Conservation (phyloP, 2,113 vertebrate species). For the Mohoua ochrocephala region DNA sequence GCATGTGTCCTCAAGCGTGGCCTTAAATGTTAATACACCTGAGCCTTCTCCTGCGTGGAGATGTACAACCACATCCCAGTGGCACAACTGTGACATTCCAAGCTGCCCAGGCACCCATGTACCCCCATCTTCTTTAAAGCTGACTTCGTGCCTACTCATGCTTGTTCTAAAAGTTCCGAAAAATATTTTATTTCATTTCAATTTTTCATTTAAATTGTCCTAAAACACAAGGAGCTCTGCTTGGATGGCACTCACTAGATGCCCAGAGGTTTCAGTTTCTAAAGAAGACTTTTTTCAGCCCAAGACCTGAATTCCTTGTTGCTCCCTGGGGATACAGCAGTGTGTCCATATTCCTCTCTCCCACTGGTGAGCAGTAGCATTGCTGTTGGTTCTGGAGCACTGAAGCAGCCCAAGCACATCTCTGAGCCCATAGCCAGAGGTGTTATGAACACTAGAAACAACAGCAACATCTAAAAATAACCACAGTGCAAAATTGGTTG, state of each 20-base stretch:
- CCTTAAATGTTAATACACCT: not conserved
- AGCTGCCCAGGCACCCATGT: not conserved
- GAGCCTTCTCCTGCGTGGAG: not conserved
- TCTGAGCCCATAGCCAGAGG: not conserved
- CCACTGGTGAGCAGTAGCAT: not conserved
- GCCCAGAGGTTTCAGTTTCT: not conserved
- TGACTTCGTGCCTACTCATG: not conserved
- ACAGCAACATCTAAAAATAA: not conserved
- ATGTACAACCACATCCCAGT: not conserved
- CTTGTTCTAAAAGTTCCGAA: not conserved
- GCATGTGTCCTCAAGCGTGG: not conserved
- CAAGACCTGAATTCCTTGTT: not conserved
- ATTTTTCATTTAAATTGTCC: not conserved
- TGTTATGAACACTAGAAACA: not conserved
- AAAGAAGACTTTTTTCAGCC: not conserved
- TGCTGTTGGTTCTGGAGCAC: not conserved
- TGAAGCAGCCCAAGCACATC: not conserved
- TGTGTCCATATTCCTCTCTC: not conserved
- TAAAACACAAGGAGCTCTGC: not conserved
- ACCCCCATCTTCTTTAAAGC: not conserved
- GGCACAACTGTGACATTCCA: not conserved
- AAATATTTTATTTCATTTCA: not conserved
- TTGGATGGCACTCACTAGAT: not conserved
- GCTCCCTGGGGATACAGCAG: not conserved
- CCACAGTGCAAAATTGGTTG: not conserved